Evolutionary conservation across 1,140 invertebrate genomes (phyloP).

Genomic region (Orchestia grillus): DNA sequence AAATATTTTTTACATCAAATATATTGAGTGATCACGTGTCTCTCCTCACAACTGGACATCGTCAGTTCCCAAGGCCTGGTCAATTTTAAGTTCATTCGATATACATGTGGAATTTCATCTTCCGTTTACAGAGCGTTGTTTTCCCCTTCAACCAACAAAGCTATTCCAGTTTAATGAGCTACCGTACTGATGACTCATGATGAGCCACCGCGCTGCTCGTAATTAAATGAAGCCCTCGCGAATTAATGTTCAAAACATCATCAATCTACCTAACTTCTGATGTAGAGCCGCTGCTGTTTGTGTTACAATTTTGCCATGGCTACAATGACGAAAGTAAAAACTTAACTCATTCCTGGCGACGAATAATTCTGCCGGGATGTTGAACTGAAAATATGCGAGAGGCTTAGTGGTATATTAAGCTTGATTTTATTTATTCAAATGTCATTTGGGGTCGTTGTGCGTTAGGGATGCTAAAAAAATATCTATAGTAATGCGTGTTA

Average conservation of each 20-base stretch:
- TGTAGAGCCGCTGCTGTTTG: not conserved
- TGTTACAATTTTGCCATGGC: not conserved
- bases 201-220: not conserved
- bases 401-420: not conserved
- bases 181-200: not conserved
- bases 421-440: not conserved
- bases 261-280: conserved; percentile 1
- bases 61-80: not conserved
- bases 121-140: not conserved
- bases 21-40: not conserved
- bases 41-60: not conserved
- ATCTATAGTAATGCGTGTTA: too few relatives aligned
- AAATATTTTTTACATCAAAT: not conserved
- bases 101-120: not conserved
- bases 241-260: not conserved
- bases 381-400: not conserved
- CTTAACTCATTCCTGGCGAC: not conserved
- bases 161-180: not conserved
- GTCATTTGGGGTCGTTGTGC: too few relatives aligned
- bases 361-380: not conserved
- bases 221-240: not conserved
- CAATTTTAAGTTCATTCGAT: not conserved
- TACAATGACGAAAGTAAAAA: not conserved
- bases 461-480: too few relatives aligned
- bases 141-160: not conserved